Base-by-base conservation (phyloP, 1,140 invertebrate species). In the Orius insidiosus region DNA sequence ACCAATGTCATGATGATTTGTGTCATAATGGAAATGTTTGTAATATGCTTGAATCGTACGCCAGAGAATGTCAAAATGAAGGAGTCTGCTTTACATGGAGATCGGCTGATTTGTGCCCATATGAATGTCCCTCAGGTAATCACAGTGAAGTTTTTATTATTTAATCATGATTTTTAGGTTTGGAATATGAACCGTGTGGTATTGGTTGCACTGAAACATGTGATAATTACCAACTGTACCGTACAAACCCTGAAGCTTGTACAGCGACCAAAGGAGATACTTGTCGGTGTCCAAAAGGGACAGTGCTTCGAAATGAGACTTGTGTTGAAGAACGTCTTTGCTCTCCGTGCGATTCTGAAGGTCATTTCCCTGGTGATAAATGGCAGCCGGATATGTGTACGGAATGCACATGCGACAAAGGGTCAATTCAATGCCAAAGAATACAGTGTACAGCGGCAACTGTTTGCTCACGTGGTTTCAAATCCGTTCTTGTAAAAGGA, bases 271-370 rank as follows among this genome's bases (percentile, higher is more conserved):
- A 60, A 5, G 67, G 65, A 18, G 85, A 89, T 58, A 85, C 85
- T 5, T 93, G 86, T 60, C 84, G 80, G 68, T 93, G 86, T 66
- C 77, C 80, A 2, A 56, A 69, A 36, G 72, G 72, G 42, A 69
- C 75, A 58, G 72, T 77, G 0, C 60, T 72, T 40, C 60, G 67
- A 15, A 71, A 75, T 57, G 67, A 65, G 47, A 68, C 62, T 2
- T 80, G 77, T 51, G 68, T 78, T 3, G 63, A 68, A 35, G 61
- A 64, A 33, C 59, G 50, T 3, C 65, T 68, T 15, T 85, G 80
- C 55, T 66, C 70, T 45, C 65, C 72, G 0, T 83, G 80, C 54
- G 80, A 82, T 52, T 62, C 63, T 11, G 67, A 70, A n/a, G 71
- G 72, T 45, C 76, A 80, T 51, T 64, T 65, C 50, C 62, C 64